Conservation (phyloP, 2,888 invertebrate genomes). For the Eupithecia subumbrata region DNA sequence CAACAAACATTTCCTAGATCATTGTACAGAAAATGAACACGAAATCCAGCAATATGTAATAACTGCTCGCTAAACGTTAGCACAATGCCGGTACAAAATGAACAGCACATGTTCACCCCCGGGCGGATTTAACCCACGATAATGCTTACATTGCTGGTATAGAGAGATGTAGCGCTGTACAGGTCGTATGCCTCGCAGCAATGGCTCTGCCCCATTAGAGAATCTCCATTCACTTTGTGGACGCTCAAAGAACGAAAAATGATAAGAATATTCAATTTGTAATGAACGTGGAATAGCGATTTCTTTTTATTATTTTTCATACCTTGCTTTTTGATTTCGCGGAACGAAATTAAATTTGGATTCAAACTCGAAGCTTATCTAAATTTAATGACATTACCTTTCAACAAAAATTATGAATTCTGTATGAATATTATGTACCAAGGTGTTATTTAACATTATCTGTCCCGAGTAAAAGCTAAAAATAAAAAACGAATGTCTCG, state of each 20-base stretch:
- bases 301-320: constrained; percentile 23
- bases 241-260: constrained; percentile 27
- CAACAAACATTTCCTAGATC: constrained; percentile 7
- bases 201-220: constrained; percentile 32
- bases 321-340: constrained; percentile 1
- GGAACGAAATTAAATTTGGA: constrained; percentile 4
- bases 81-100: constrained; percentile 32
- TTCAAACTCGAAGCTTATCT: constrained; percentile 1
- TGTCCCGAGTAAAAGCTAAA: neutral
- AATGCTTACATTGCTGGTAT: constrained; percentile 37
- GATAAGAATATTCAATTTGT: constrained; percentile 34
- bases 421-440: constrained; percentile 9
- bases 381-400: constrained; percentile 5
- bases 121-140: constrained; percentile 35
- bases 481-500: constrained; percentile 3
- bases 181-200: constrained; percentile 32
- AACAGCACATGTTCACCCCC: constrained; percentile 32
- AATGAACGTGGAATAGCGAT: constrained; percentile 28
- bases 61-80: constrained; percentile 28
- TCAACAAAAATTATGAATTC: neutral
- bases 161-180: constrained; percentile 24
- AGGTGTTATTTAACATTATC: neutral
- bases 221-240: constrained; percentile 25
- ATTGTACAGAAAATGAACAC: constrained; percentile 20
- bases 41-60: constrained; percentile 26